Evolutionary conservation across 2,113 vertebrate genomes (phyloP).

Genomic region (Origma solitaria): DNA sequence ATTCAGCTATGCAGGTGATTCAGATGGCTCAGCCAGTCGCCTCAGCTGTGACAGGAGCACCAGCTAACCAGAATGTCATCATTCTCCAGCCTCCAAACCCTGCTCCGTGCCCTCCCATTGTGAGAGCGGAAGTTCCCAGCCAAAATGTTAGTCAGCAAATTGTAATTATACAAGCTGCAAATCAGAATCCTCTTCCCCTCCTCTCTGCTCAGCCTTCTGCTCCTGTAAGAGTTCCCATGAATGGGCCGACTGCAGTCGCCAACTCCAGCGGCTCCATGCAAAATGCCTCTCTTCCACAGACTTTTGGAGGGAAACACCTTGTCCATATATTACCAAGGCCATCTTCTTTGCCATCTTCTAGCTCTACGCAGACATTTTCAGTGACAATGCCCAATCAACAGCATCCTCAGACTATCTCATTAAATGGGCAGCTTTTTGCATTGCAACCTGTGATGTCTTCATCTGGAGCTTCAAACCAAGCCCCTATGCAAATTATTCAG

Average conservation of each 20-base stretch:
- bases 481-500: conserved; percentile 91
- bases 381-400: conserved; percentile 74
- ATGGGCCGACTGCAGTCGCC: conserved; percentile 65
- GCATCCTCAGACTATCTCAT: conserved; percentile 91
- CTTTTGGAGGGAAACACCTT: conserved; percentile 90
- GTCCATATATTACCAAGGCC: conserved; percentile 95
- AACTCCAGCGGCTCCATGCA: conserved; percentile 72
- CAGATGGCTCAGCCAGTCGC: conserved; percentile 85
- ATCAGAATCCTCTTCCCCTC: conserved; percentile 81
- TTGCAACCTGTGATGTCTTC: conserved; percentile 90
- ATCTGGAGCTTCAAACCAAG: conserved; percentile 80
- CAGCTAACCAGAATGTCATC: conserved; percentile 88
- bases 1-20: conserved; percentile 94
- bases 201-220: conserved; percentile 76
- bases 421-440: conserved; percentile 95
- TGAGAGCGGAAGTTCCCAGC: conserved; percentile 85
- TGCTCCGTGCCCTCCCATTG: conserved; percentile 74
- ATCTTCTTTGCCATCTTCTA: conserved; percentile 69
- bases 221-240: conserved; percentile 71
- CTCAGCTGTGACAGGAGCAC: conserved; percentile 75
- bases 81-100: conserved; percentile 90
- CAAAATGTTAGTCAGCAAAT: conserved; percentile 91
- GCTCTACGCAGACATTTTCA: conserved; percentile 67
- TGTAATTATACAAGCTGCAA: conserved; percentile 95
- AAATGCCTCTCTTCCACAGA: conserved; percentile 76